Evolutionary conservation across 2,797 vertebrate species (phyloP).

Genomic region (Ctenochaetus hawaiiensis): DNA sequence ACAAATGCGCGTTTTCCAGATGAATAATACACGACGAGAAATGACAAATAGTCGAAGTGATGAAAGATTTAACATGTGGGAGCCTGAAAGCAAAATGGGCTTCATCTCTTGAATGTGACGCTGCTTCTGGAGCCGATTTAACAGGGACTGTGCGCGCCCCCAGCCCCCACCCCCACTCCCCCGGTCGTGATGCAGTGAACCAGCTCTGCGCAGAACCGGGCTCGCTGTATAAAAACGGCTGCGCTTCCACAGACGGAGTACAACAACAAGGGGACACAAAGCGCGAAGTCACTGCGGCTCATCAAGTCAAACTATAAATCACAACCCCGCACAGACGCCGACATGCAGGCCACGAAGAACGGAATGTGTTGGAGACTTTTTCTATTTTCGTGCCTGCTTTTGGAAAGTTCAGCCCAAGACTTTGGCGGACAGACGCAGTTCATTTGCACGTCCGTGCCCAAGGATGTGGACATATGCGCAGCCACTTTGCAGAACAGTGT

Average conservation of each 20-base stretch:
- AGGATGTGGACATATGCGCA: slow-evolving; percentile 95
- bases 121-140: slow-evolving; percentile 73
- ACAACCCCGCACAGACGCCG: slow-evolving; percentile 21
- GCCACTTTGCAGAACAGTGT: slow-evolving; percentile 91
- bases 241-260: slow-evolving; percentile 80
- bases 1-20: slow-evolving; percentile 67
- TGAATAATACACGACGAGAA: slow-evolving; percentile 72
- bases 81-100: slow-evolving; percentile 66
- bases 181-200: slow-evolving; percentile 83
- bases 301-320: background rate
- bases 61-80: slow-evolving; percentile 76
- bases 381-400: slow-evolving; percentile 83
- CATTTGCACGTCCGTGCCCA: slow-evolving; percentile 97
- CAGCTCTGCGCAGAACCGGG: slow-evolving; percentile 82
- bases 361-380: slow-evolving; percentile 86
- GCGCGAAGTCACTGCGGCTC: slow-evolving; percentile 54
- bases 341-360: slow-evolving; percentile 77
- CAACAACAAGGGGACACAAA: slow-evolving; percentile 77
- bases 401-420: slow-evolving; percentile 87
- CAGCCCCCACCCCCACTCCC: slow-evolving; percentile 81
- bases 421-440: slow-evolving; percentile 93
- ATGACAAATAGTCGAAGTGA: slow-evolving; percentile 70
- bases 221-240: slow-evolving; percentile 87
- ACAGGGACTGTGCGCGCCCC: slow-evolving; percentile 79
- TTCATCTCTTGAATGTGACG: slow-evolving; percentile 71